Conservation (phyloP, 2,888 invertebrate genomes). For the Eutolmus rufibarbis region DNA sequence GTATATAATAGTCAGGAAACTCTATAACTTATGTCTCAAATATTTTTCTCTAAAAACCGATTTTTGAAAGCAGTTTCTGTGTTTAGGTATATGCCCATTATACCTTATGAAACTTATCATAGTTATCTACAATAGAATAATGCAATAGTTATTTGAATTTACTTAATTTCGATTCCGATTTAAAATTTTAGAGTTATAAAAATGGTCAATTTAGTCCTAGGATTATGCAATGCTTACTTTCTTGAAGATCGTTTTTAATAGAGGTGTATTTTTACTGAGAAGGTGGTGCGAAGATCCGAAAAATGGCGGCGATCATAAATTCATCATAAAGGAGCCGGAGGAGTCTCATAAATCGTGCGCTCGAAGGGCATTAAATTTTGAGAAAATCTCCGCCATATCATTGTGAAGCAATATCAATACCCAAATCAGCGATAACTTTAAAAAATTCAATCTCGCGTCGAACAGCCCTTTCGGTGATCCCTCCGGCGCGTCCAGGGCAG, state of each 20-base stretch:
- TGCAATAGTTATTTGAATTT: too few species aligned
- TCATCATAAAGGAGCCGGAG: neutral
- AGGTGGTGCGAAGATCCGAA: neutral
- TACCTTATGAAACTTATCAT: too few species aligned
- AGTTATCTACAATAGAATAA: too few species aligned
- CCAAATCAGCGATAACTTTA: conserved; percentile 45
- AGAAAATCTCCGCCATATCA: conserved; percentile 41
- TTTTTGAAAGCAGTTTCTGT: too few species aligned
- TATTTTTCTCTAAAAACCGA: too few species aligned
- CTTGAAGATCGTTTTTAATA: too few species aligned
- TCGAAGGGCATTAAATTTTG: conserved; percentile 23
- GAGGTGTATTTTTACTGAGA: neutral
- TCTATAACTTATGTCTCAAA: too few species aligned
- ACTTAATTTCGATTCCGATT: neutral
- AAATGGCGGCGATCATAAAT: neutral
- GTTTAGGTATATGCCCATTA: too few species aligned
- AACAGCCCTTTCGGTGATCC: conserved; percentile 20
- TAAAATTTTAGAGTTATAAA: too few species aligned
- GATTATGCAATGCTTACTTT: too few species aligned
- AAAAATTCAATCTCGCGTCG: conserved; percentile 45
- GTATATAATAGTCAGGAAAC: too few species aligned
- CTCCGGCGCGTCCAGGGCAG: neutral
- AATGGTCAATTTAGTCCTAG: too few species aligned
- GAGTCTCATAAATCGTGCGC: neutral
- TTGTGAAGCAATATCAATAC: conserved; percentile 45